Conservation (phyloP, 2,113 vertebrate genomes). For the Chlorodrepanis virens region DNA sequence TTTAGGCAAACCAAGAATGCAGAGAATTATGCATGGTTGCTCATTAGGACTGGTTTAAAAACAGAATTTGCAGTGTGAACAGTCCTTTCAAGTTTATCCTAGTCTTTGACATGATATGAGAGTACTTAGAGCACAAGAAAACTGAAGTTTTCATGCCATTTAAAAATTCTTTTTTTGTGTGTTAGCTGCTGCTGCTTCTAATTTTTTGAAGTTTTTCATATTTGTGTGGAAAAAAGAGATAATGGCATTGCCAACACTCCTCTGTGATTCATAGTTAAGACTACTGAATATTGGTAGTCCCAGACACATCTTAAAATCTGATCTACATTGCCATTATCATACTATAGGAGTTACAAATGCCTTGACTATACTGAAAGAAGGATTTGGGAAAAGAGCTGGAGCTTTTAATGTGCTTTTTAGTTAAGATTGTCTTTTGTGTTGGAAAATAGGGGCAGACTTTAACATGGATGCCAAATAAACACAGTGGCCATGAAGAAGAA, state of each 20-base stretch:
- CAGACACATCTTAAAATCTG: background rate
- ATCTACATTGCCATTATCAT: background rate
- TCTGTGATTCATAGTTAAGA: background rate
- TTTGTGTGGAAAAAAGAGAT: background rate
- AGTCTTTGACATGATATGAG: background rate
- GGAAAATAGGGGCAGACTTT: background rate
- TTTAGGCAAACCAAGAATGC: constrained; percentile 8
- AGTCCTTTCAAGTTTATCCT: background rate
- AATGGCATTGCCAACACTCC: background rate
- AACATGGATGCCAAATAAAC: background rate
- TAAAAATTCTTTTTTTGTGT: background rate
- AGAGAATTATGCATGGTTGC: background rate
- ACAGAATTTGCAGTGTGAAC: background rate
- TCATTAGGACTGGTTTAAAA: background rate
- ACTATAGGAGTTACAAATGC: background rate
- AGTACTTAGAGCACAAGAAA: background rate
- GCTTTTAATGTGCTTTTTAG: background rate
- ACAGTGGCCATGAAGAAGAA: background rate
- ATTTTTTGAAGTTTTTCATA: background rate
- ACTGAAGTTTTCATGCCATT: background rate
- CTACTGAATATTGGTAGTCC: background rate
- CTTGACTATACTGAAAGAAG: background rate
- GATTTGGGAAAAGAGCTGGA: background rate
- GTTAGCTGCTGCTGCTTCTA: background rate
- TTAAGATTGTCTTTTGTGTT: background rate